These are phyloP conservation scores for Terrapene triunguis DNA, from an alignment of 2,113 vertebrate species.

Conservation along the genomic window DNA sequence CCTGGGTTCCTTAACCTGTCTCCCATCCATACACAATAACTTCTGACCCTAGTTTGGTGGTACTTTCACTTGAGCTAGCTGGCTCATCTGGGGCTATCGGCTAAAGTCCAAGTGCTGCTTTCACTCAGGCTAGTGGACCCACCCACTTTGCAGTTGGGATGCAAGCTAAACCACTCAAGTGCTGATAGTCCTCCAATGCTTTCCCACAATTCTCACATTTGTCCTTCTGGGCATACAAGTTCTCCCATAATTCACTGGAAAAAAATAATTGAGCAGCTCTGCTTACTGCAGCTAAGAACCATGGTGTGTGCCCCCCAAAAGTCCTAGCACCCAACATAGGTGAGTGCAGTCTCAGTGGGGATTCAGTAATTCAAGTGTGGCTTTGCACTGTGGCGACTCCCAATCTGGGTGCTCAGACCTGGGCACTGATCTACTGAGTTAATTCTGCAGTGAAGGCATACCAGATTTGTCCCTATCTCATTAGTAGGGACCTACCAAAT, in stretches of 20 bases:
- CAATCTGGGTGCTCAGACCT: background rate
- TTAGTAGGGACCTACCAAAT: no score
- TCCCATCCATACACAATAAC: no score
- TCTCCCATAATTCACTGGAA: background rate
- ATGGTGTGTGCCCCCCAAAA: background rate
- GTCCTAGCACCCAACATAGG: background rate
- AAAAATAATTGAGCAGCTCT: background rate
- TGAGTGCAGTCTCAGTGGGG: background rate
- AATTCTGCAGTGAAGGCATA: background rate
- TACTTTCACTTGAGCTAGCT: no score
- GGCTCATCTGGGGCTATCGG: no score
- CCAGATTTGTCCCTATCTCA: background rate
- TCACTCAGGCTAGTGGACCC: no score
- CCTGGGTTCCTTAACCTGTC: no score
- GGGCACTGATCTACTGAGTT: background rate
- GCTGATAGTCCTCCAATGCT: no score
- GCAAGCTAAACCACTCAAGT: no score
- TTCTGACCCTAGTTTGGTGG: no score
- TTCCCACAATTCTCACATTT: no score
- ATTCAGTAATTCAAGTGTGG: background rate
- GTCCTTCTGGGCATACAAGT: background rate
- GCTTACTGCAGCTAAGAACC: background rate
- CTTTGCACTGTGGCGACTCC: background rate
- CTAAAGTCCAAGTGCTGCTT: no score
- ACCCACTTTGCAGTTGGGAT: no score